phyloP scores from a whole-genome alignment of 2,888 invertebrate species.

The Drosophila kambysellisi region DNA sequence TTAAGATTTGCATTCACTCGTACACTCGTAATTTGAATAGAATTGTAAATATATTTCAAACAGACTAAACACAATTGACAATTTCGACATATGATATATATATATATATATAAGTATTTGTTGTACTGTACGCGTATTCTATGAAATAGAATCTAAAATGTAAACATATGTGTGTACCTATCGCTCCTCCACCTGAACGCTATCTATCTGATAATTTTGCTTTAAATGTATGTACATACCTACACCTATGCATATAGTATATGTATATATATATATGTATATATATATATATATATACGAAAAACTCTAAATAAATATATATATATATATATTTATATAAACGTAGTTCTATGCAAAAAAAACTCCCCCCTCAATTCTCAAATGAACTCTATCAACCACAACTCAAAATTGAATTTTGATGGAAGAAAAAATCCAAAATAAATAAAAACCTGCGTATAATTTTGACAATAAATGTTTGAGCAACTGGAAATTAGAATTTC shows the following conservation, averaged over 20 bases:
- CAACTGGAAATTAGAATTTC: constrained; percentile 51
- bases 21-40: constrained; percentile 11
- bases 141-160: constrained; percentile 66
- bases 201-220: constrained; percentile 67
- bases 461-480: constrained; percentile 70
- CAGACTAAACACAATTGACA: constrained; percentile 25
- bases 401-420: constrained; percentile 72
- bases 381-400: constrained; percentile 38
- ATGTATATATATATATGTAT: constrained; percentile 44
- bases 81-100: constrained; percentile 39
- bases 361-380: constrained; percentile 19
- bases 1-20: constrained; percentile 41
- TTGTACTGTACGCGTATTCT: constrained; percentile 57
- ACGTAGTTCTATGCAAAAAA: constrained; percentile 45
- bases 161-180: constrained; percentile 75
- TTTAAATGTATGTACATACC: constrained; percentile 59
- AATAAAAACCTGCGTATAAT: constrained; percentile 66
- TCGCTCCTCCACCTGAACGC: constrained; percentile 77
- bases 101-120: constrained; percentile 36
- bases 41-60: constrained; percentile 41
- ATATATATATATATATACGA: constrained; percentile 40
- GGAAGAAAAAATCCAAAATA: constrained; percentile 17
- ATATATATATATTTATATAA: constrained; percentile 45
- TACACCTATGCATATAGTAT: constrained; percentile 26
- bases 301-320: constrained; percentile 26